Evolutionary conservation across 1,140 invertebrate species (phyloP).

Genomic region (Macrostomum lignano): DNA sequence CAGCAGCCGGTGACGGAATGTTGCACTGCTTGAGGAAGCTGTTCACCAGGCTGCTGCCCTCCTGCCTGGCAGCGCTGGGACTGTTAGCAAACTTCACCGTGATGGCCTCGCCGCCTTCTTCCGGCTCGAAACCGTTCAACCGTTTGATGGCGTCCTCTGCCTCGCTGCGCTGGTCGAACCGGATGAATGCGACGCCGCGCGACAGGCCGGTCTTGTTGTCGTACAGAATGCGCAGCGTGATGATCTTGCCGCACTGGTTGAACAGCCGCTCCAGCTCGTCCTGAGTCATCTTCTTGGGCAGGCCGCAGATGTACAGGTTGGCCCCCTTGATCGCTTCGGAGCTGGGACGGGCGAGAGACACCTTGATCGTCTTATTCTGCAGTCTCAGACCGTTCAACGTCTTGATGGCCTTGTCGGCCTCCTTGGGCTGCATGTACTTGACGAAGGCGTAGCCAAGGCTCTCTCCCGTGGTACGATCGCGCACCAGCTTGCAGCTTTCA

Average conservation of each 20-base stretch:
- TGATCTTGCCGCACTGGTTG: conserved; percentile 6
- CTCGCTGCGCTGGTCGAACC: conserved; percentile 75
- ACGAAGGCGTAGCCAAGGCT: conserved; percentile 86
- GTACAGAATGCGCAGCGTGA: conserved; percentile 5
- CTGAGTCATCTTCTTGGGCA: conserved; percentile 5
- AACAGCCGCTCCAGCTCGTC: conserved; percentile 6
- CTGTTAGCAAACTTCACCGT: conserved; percentile 88
- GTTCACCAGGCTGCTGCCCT: no score
- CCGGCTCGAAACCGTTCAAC: conserved; percentile 68
- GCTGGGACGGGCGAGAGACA: conserved; percentile 5
- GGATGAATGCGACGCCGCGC: conserved; percentile 82
- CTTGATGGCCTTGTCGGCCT: conserved; percentile 77
- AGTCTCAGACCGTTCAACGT: conserved; percentile 69
- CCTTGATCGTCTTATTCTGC: conserved; percentile 8
- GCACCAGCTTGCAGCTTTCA: conserved; percentile 78
- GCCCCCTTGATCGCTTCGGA: conserved; percentile 6
- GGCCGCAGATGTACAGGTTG: conserved; percentile 7
- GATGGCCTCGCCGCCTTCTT: conserved; percentile 63
- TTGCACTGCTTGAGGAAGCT: no score
- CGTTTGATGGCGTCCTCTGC: conserved; percentile 77
- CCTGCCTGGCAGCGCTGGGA: conserved; percentile 9
- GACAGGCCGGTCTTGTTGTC: conserved; percentile 36
- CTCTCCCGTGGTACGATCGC: conserved; percentile 46
- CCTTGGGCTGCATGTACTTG: conserved; percentile 70
- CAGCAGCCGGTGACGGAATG: no score